Conservation (phyloP, 2,797 vertebrate species). For the Cryptoblepharus egeriae region DNA sequence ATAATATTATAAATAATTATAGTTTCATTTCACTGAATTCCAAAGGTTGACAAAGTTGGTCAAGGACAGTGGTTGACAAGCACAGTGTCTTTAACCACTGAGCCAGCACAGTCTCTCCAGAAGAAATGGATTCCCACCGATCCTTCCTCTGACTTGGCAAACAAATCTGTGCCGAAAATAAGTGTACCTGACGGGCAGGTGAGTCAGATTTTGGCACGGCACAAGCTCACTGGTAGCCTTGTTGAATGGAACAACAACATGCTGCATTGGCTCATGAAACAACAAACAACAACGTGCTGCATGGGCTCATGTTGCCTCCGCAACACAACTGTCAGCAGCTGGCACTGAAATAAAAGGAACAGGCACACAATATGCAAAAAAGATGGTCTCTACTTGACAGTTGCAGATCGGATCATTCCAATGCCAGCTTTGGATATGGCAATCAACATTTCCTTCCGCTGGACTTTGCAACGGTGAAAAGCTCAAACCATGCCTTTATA, state of each 20-base stretch:
- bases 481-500: not conserved
- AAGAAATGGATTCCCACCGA: not conserved
- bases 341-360: slow-evolving; percentile 23
- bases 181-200: not conserved
- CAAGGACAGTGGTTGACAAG: too few species aligned
- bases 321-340: slow-evolving; percentile 49
- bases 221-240: not conserved
- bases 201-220: not conserved
- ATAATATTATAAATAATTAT: too few species aligned
- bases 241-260: not conserved
- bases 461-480: not conserved
- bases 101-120: too few species aligned
- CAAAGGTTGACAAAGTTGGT: too few species aligned
- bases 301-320: slow-evolving; percentile 21
- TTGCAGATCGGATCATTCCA: not conserved
- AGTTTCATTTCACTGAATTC: too few species aligned
- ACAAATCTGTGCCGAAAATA: not conserved
- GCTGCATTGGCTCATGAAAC: slow-evolving; percentile 5
- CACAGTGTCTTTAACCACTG: too few species aligned
- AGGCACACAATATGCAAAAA: slow-evolving; percentile 3
- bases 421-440: slow-evolving; percentile 21
- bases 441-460: not conserved
- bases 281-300: not conserved
- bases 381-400: slow-evolving; percentile 47
- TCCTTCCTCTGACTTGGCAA: not conserved